These are phyloP conservation scores for Drosophila helvetica DNA, from an alignment of 2,888 invertebrate genomes.

Conservation along the genomic window DNA sequence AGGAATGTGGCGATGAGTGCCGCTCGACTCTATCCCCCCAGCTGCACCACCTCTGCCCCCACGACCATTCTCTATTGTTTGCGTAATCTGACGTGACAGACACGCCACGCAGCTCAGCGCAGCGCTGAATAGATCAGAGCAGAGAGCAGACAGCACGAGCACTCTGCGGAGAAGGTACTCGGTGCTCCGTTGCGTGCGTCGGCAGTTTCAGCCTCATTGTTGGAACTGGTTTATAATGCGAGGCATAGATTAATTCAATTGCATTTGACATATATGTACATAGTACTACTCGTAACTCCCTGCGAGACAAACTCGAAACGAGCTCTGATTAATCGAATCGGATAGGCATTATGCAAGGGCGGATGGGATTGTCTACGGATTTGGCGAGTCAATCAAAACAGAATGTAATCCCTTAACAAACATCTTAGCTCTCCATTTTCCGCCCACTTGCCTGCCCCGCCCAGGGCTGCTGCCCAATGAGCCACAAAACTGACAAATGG, in stretches of 20 bases:
- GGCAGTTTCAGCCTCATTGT: constrained; percentile 32
- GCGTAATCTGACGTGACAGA: constrained; percentile 74
- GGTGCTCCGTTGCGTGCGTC: constrained; percentile 55
- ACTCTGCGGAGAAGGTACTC: neutral
- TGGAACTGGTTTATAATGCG: constrained; percentile 43
- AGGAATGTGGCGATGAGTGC: constrained; percentile 24
- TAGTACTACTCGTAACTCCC: constrained; percentile 12
- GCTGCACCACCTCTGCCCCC: neutral
- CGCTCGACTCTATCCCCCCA: constrained; percentile 26
- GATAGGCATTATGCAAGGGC: constrained; percentile 30
- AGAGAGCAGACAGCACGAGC: neutral
- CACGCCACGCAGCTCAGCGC: constrained; percentile 38
- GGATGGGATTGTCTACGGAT: constrained; percentile 20
- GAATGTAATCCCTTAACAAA: constrained; percentile 19
- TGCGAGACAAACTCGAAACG: constrained; percentile 16
- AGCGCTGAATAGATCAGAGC: constrained; percentile 33
- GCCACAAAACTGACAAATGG: constrained; percentile 59
- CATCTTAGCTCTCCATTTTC: constrained; percentile 14
- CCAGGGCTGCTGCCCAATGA: constrained; percentile 49
- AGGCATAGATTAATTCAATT: constrained; percentile 65
- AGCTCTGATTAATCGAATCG: constrained; percentile 54
- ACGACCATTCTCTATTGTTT: constrained; percentile 55
- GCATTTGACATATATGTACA: constrained; percentile 29
- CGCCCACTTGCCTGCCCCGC: neutral
- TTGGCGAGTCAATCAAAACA: constrained; percentile 15